These are phyloP conservation scores for Agrochola lychnidis DNA, from an alignment of 2,888 invertebrate genomes.

Conservation along the genomic window DNA sequence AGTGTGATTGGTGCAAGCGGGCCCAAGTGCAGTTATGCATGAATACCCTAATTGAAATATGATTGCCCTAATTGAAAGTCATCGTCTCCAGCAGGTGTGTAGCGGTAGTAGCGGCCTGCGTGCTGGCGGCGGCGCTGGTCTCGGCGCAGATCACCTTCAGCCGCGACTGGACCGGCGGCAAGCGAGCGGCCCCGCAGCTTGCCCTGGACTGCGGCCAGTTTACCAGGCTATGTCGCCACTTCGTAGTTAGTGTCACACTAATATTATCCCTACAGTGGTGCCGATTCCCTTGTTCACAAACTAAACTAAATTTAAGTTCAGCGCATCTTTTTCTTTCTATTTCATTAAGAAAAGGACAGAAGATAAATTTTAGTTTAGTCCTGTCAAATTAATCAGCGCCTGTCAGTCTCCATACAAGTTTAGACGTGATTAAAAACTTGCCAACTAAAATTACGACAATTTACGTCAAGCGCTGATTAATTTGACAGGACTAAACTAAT, in stretches of 20 bases:
- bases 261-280: not conserved
- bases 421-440: too few species aligned
- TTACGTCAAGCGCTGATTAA: too few species aligned
- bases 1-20: too few species aligned
- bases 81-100: conserved; percentile 68
- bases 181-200: conserved; percentile 78
- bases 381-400: too few species aligned
- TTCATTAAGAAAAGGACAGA: too few species aligned
- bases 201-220: conserved; percentile 85
- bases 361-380: too few species aligned
- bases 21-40: not conserved
- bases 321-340: too few species aligned
- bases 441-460: too few species aligned
- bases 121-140: conserved; percentile 79
- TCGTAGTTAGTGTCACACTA: conserved; percentile 76
- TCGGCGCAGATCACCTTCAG: conserved; percentile 89
- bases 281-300: too few species aligned
- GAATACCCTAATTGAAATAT: not conserved
- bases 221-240: conserved; percentile 84
- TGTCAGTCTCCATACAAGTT: too few species aligned
- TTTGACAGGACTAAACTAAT: too few species aligned
- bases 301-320: too few species aligned
- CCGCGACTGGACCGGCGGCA: conserved; percentile 88
- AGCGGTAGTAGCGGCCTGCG: conserved; percentile 74
- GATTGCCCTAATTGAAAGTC: not conserved